These are phyloP conservation scores for Yasuhikotakia modesta DNA, from an alignment of 2,797 vertebrate genomes.

Conservation along the genomic window DNA sequence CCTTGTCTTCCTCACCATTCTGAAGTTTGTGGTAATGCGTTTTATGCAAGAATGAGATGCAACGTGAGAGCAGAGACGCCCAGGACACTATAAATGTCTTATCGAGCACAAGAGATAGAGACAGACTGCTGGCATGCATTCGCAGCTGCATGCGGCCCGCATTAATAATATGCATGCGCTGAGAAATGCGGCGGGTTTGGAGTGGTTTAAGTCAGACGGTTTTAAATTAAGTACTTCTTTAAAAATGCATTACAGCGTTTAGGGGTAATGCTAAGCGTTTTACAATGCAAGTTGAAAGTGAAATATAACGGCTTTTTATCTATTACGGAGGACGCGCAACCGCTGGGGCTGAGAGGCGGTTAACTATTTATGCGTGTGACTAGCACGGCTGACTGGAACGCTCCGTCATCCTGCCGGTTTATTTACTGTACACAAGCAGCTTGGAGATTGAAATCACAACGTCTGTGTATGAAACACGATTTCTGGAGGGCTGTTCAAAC, in stretches of 20 bases:
- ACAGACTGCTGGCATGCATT: slow-evolving; percentile 12
- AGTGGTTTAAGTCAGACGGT: slow-evolving; percentile 5
- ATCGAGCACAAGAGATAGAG: neutral
- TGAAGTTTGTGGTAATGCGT: neutral
- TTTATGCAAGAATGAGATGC: neutral
- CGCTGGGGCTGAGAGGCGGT: slow-evolving; percentile 27
- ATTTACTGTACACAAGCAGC: too few species aligned
- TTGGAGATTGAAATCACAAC: too few species aligned
- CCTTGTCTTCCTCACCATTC: neutral
- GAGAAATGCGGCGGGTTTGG: slow-evolving; percentile 25
- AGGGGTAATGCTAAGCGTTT: slow-evolving; percentile 39
- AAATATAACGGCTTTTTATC: slow-evolving; percentile 39
- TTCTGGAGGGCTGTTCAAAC: too few species aligned
- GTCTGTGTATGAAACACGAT: too few species aligned
- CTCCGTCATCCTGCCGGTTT: too few species aligned
- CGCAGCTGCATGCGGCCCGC: slow-evolving; percentile 18
- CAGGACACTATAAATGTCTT: neutral
- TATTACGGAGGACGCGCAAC: slow-evolving; percentile 23
- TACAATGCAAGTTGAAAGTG: slow-evolving; percentile 30
- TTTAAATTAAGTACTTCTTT: slow-evolving; percentile 39
- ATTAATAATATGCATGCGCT: slow-evolving; percentile 44
- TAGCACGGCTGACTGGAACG: neutral
- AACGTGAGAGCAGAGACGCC: neutral
- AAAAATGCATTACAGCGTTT: slow-evolving; percentile 44
- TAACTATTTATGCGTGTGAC: slow-evolving; percentile 29